phyloP scores from a whole-genome alignment of 2,888 invertebrate genomes.

The Trichogramma dendrolimi region DNA sequence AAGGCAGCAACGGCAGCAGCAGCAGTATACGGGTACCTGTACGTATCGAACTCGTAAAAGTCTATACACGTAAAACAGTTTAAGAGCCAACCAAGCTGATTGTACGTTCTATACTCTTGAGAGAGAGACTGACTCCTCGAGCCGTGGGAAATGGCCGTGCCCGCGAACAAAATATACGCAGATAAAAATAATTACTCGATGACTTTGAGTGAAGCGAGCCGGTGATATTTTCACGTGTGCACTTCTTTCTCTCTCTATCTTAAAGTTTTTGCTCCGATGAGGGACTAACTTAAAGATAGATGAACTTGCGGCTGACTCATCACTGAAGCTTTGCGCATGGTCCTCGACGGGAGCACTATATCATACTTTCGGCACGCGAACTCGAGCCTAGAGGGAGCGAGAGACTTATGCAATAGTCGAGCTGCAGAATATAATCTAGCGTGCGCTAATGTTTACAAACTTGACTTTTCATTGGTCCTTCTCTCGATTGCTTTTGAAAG shows the following conservation, averaged over 20 bases:
- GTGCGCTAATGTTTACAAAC: background rate
- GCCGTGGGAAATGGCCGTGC: slow-evolving; percentile 21
- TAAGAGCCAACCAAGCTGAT: too few species aligned
- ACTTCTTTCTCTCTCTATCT: too few species aligned
- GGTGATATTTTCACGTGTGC: slow-evolving; percentile 5
- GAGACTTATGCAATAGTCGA: slow-evolving; percentile 4
- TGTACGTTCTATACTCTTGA: too few species aligned
- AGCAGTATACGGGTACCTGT: background rate
- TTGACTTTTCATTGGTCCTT: background rate
- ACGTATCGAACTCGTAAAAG: background rate
- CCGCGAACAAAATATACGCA: slow-evolving; percentile 17
- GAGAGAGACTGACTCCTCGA: background rate
- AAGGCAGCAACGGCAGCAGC: background rate
- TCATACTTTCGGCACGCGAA: background rate
- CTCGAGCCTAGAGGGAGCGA: slow-evolving; percentile 4
- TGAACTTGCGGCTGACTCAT: background rate
- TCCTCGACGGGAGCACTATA: background rate
- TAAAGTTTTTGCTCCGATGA: background rate
- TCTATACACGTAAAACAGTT: too few species aligned
- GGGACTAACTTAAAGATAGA: slow-evolving; percentile 8
- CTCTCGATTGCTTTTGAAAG: too few species aligned
- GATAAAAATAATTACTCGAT: slow-evolving; percentile 29
- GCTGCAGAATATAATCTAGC: background rate
- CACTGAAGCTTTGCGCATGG: background rate
- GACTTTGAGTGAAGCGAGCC: slow-evolving; percentile 19